These are phyloP conservation scores for Laothoe populi DNA, from an alignment of 2,888 invertebrate species.

Conservation along the genomic window DNA sequence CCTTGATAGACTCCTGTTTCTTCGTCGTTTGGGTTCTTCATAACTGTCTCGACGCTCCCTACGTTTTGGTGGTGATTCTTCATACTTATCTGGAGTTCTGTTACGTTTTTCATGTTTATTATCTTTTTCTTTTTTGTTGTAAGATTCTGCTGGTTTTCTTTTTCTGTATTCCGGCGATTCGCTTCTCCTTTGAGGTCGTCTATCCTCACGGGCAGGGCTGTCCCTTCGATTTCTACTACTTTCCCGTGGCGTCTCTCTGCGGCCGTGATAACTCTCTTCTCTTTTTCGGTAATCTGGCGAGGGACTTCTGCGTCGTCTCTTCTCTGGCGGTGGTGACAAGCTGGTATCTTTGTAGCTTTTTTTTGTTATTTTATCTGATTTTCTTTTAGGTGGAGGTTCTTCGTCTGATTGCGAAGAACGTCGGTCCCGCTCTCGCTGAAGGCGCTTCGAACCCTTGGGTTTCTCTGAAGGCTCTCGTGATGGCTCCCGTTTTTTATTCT, in stretches of 20 bases:
- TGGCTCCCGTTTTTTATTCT: conserved; percentile 59
- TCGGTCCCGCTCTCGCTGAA: conserved; percentile 56
- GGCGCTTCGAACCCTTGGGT: conserved; percentile 49
- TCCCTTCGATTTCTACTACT: conserved; percentile 46
- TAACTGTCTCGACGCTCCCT: conserved; percentile 46
- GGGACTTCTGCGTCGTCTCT: conserved; percentile 62
- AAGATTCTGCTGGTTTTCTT: conserved; percentile 38
- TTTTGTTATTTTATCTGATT: conserved; percentile 56
- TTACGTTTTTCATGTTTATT: conserved; percentile 47
- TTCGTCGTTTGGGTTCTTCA: conserved; percentile 51
- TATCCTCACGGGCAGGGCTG: conserved; percentile 53
- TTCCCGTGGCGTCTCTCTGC: conserved; percentile 43
- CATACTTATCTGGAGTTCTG: conserved; percentile 53
- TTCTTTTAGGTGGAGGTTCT: conserved; percentile 45
- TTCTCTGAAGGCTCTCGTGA: conserved; percentile 46
- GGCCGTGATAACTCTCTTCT: conserved; percentile 55
- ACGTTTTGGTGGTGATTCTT: conserved; percentile 50
- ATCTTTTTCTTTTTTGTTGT: conserved; percentile 46
- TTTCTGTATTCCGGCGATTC: conserved; percentile 37
- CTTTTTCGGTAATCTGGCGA: conserved; percentile 55
- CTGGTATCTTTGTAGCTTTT: conserved; percentile 56
- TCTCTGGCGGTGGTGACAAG: conserved; percentile 66
- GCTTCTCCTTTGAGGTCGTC: conserved; percentile 43
- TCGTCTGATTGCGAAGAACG: conserved; percentile 63
- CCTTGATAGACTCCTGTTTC: conserved; percentile 55